A percentile compares a stretch with the other conserved stretches of the same genome.
Conservation (phyloP, 2,113 vertebrate genomes). For the Callopanchax toddi region DNA sequence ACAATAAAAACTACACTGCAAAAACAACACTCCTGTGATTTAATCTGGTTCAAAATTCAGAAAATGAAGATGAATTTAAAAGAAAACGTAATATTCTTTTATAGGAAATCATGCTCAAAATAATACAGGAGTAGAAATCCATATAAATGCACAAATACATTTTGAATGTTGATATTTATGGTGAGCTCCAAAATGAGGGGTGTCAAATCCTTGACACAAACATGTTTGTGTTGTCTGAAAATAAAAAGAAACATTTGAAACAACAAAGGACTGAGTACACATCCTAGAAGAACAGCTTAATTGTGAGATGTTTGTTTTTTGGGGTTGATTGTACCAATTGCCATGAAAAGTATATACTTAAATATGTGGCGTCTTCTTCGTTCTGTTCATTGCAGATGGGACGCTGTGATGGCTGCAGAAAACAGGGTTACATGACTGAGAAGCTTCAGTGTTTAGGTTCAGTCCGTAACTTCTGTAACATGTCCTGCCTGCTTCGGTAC, state of each 20-base stretch:
- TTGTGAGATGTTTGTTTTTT: not conserved
- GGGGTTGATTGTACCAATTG: not conserved
- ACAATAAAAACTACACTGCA: no score
- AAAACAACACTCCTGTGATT: no score
- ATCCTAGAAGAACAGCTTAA: not conserved
- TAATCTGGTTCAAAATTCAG: no score
- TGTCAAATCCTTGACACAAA: no score
- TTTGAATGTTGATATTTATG: no score
- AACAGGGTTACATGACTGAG: conserved; percentile 92
- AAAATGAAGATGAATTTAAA: no score
- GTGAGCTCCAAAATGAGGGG: no score
- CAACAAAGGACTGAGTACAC: not conserved
- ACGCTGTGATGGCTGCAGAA: conserved; percentile 92
- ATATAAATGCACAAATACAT: no score
- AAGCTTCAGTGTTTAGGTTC: conserved; percentile 92
- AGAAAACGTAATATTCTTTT: no score
- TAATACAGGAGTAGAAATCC: no score
- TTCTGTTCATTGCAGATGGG: conserved; percentile 84
- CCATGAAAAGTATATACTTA: not conserved
- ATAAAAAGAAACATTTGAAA: not conserved
- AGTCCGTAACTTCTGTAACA: conserved; percentile 94
- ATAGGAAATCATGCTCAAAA: no score
- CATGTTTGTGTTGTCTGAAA: not conserved
- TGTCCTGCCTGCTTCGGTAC: conserved; percentile 91
- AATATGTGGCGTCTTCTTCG: not conserved